phyloP scores from a whole-genome alignment of 2,888 invertebrate species.

The Pristionchus maxplancki region DNA sequence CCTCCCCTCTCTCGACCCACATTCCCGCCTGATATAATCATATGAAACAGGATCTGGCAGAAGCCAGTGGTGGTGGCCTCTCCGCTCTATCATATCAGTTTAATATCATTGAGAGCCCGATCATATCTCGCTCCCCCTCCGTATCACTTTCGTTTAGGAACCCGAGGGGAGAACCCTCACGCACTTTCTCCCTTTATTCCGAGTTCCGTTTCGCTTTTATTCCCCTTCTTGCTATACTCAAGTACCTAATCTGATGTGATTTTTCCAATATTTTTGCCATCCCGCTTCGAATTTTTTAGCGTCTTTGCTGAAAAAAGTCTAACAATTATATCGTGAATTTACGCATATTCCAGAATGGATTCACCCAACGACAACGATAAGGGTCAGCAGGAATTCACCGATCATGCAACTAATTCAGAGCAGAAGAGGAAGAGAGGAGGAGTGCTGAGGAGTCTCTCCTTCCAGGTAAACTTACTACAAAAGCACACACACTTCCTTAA shows the following conservation, averaged over 20 bases:
- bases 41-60: slow-evolving; percentile 32
- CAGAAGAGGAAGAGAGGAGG: slow-evolving; percentile 55
- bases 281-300: too few species aligned
- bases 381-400: neutral
- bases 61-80: neutral
- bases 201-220: neutral
- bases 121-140: neutral
- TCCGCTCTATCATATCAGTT: slow-evolving; percentile 25
- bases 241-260: too few species aligned
- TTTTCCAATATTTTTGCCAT: too few species aligned
- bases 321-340: too few species aligned
- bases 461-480: too few species aligned
- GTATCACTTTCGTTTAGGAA: slow-evolving; percentile 39
- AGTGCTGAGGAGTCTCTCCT: slow-evolving; percentile 68
- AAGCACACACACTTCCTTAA: too few species aligned
- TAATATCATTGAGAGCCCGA: slow-evolving; percentile 42
- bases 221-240: too few species aligned
- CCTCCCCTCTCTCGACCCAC: slow-evolving; percentile 25
- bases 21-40: slow-evolving; percentile 41
- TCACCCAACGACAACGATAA: neutral
- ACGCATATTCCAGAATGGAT: neutral
- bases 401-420: neutral
- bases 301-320: too few species aligned
- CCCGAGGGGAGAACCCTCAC: neutral
- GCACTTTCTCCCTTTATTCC: neutral